Conservation (phyloP, 2,113 vertebrate species). For the Corynorhinus townsendii region DNA sequence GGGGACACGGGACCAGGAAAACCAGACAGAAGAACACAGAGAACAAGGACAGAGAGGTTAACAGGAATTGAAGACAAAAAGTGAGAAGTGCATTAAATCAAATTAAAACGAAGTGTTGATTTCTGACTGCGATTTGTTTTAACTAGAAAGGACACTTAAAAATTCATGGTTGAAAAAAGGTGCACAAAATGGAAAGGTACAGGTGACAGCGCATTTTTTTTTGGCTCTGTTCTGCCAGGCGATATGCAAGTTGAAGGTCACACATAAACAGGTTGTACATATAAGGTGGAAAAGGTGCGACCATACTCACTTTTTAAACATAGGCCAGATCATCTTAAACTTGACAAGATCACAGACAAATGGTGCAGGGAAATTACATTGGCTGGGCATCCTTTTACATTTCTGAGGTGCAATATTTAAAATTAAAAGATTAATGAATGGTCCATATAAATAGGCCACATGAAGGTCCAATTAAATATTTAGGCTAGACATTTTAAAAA, state of each 20-base stretch:
- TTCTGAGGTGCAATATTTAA: constrained; percentile 50
- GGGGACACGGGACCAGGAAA: neutral
- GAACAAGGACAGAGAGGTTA: constrained; percentile 71
- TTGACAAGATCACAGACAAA: neutral
- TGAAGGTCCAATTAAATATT: constrained; percentile 44
- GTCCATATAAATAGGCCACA: constrained; percentile 40
- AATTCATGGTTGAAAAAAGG: neutral
- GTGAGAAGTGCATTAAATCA: constrained; percentile 22
- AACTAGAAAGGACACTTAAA: neutral
- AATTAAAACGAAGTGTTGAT: constrained; percentile 33
- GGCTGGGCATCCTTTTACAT: constrained; percentile 49
- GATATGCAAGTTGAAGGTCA: neutral
- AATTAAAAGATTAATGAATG: constrained; percentile 47
- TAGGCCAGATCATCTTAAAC: neutral
- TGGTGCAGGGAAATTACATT: neutral
- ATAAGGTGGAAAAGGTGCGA: neutral
- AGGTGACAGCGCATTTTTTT: constrained; percentile 42
- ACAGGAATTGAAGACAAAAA: constrained; percentile 35
- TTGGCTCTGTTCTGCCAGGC: neutral
- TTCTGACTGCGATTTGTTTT: neutral
- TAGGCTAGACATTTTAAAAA: constrained; percentile 1
- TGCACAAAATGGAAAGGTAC: neutral
- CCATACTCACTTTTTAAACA: neutral
- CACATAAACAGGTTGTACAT: neutral
- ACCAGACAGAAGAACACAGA: constrained; percentile 55